Evolutionary conservation across 2,888 invertebrate species (phyloP), one percentile per base, ranked within the genome.

Genomic region (Blastobasis lacticolella): DNA sequence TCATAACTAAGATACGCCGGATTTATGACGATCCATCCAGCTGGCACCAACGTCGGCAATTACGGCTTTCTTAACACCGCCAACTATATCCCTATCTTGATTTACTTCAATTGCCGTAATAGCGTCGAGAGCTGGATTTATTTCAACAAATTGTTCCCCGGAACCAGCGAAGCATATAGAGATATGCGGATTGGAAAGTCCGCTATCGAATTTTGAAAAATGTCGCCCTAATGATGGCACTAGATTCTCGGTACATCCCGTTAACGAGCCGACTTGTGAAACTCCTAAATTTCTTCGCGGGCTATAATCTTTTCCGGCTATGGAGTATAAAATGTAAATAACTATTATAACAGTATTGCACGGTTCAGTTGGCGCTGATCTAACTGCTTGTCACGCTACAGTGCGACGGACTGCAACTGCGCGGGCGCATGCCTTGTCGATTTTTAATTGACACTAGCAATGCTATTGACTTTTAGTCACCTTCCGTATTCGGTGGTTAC

Each of bases 261-360:
- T 61, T 55, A 59, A 63, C 60, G 49, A 59, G 57, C 55, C 63
- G 63, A 64, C 68, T 64, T 68, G 57, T 57, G 59, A 55, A 60
- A 69, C 65, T 69, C 71, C 68, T 74, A 72, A 75, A 77, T 77
- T 75, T 74, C 65, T 75, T 71, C 66, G 64, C 64, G 55, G 68
- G 59, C 64, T 61, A 56, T 64, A 73, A 81, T 81, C 74, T 69
- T 74, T 78, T 78, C 75, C 78, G 78, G 74, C 71, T 67, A 69
- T 61, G 56, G 59, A 61, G 66, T 60, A 59, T 65, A 58, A 66
- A 72, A 73, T 73, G 62, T 58, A 71, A 76, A 78, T 78, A 68
- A 64, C 67, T 61, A 67, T 67, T 61, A 69, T 72, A 69, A 67
- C 64, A 58, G 66, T 59, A 63, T 63, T 52, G 67, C 62, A 59